Percentiles rank a stretch among this genome's conserved stretches.
These are phyloP conservation scores for Pomatostomus ruficeps DNA, from an alignment of 2,113 vertebrate species.

Conservation along the genomic window DNA sequence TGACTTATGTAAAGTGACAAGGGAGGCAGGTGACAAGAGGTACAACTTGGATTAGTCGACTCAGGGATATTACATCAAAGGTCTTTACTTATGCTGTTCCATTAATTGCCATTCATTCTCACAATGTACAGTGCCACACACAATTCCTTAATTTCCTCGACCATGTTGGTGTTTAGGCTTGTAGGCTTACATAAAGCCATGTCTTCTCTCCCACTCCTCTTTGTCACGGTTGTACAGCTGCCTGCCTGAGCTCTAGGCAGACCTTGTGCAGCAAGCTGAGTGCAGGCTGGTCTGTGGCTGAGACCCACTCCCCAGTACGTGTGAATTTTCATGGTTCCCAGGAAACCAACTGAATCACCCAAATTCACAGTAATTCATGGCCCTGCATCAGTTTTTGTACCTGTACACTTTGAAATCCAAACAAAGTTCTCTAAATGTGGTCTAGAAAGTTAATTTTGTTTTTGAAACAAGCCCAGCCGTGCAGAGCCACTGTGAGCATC, in stretches of 20 bases:
- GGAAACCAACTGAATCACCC: neutral
- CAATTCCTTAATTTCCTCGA: neutral
- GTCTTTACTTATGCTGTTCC: neutral
- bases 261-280: neutral
- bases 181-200: neutral
- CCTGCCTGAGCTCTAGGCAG: neutral
- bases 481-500: neutral
- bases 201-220: neutral
- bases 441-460: neutral
- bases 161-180: neutral
- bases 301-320: neutral
- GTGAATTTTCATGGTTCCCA: neutral
- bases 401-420: neutral
- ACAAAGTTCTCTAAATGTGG: neutral
- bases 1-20: neutral
- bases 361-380: neutral
- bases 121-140: accelerated
- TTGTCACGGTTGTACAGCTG: accelerated
- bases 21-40: neutral
- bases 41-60: neutral
- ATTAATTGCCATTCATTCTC: neutral
- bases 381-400: neutral
- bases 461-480: neutral
- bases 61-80: neutral
- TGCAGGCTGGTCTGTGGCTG: neutral